phyloP scores from a whole-genome alignment of 1,140 invertebrate genomes.

The Saccostrea echinata region DNA sequence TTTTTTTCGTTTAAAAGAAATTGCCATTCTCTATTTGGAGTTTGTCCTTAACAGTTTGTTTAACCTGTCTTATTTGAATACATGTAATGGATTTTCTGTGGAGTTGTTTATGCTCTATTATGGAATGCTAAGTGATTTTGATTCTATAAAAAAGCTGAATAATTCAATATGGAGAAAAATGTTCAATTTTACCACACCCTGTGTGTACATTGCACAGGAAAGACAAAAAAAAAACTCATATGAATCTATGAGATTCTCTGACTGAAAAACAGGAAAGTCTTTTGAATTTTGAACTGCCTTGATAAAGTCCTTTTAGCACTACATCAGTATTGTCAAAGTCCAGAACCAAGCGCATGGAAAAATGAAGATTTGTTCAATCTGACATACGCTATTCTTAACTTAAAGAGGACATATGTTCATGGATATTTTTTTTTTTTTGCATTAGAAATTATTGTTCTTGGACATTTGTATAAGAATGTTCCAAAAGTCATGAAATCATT shows the following conservation, averaged over 20 bases:
- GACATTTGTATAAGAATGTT: neutral
- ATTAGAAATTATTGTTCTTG: neutral
- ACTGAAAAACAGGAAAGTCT: constrained; percentile 2
- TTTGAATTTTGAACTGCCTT: constrained; percentile 27
- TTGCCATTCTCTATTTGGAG: neutral
- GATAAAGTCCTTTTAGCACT: neutral
- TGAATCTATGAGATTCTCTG: neutral
- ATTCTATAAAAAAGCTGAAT: neutral
- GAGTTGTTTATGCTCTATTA: neutral
- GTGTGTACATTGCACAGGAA: neutral
- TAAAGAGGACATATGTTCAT: neutral
- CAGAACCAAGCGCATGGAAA: neutral
- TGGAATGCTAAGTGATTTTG: constrained; percentile 16
- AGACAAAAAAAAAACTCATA: neutral
- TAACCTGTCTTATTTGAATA: neutral
- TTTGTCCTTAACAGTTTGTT: neutral
- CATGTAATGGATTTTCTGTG: neutral
- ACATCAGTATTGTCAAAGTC: neutral
- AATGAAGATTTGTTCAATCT: neutral
- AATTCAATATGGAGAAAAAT: constrained; percentile 1
- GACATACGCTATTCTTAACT: neutral
- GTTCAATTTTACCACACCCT: neutral
- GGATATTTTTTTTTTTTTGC: neutral
- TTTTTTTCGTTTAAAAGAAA: neutral
- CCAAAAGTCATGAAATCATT: neutral